Evolutionary conservation across 2,888 invertebrate genomes (phyloP).

Genomic region (Gonocerus acuteangulatus): DNA sequence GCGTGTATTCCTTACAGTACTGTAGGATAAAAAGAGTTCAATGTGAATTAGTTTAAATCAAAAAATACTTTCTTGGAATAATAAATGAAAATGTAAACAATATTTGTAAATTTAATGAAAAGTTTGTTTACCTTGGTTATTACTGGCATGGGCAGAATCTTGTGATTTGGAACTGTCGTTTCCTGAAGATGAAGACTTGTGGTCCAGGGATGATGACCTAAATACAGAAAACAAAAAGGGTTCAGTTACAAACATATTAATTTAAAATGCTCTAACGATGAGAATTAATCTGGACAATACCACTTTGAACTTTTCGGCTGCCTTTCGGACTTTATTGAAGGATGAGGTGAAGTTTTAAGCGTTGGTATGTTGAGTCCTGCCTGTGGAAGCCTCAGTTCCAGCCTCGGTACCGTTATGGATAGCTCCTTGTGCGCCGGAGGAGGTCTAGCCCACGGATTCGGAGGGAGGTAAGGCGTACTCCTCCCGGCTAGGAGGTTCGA

Average conservation of each 20-base stretch:
- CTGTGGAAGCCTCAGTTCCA: constrained; percentile 23
- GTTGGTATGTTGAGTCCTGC: constrained; percentile 29
- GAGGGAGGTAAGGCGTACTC: constrained; percentile 13
- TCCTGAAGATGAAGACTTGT: constrained; percentile 47
- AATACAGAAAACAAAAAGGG: not conserved
- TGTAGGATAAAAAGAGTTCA: no score
- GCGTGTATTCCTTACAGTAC: no score
- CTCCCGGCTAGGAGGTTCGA: constrained; percentile 24
- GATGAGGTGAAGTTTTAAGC: constrained; percentile 20
- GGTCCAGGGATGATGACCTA: constrained; percentile 50
- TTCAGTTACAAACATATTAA: not conserved
- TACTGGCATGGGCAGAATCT: constrained; percentile 48
- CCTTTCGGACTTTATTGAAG: constrained; percentile 13
- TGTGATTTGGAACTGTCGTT: constrained; percentile 47
- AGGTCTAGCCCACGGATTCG: constrained; percentile 16
- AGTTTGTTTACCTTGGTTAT: constrained; percentile 52
- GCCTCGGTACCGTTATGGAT: constrained; percentile 28
- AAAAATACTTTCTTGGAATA: no score
- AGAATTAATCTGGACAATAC: no score
- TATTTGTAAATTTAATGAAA: no score
- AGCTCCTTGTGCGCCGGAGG: constrained; percentile 26
- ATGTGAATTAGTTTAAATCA: no score
- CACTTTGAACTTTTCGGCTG: constrained; percentile 24
- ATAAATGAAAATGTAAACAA: no score
- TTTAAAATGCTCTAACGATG: not conserved